Percentiles rank a stretch among this genome's conserved stretches.
Conservation (phyloP, 2,797 vertebrate species). For the Rhinichthys osculus region DNA sequence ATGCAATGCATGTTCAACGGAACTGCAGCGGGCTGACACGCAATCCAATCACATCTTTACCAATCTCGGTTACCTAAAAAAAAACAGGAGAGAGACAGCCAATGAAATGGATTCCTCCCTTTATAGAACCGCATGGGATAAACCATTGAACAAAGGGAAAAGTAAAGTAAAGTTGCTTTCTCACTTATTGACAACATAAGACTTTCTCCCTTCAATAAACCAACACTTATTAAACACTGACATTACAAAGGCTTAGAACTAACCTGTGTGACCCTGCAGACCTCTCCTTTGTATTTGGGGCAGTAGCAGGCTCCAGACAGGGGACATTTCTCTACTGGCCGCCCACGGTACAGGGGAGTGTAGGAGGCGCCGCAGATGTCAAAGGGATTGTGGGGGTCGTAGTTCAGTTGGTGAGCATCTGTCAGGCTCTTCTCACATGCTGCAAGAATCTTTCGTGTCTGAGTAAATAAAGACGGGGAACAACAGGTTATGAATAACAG, state of each 20-base stretch:
- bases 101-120: neutral
- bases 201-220: neutral
- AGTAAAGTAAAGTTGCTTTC: neutral
- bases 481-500: neutral
- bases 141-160: neutral
- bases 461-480: constrained; percentile 11
- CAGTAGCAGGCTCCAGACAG: constrained; percentile 96
- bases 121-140: neutral
- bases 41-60: constrained; percentile 94
- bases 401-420: constrained; percentile 91
- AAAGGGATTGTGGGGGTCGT: constrained; percentile 98
- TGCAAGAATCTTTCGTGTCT: constrained; percentile 95
- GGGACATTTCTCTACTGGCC: constrained; percentile 93
- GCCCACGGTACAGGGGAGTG: constrained; percentile 92
- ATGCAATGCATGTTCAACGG: constrained; percentile 77
- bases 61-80: constrained; percentile 91
- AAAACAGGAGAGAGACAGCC: constrained; percentile 38
- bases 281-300: constrained; percentile 91
- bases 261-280: constrained; percentile 93
- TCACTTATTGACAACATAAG: neutral
- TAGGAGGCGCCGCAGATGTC: constrained; percentile 95
- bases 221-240: neutral
- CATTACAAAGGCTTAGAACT: constrained; percentile 39
- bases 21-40: constrained; percentile 97
- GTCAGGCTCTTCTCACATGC: constrained; percentile 94